These are phyloP conservation scores for Ceryle rudis DNA, from an alignment of 2,797 vertebrate genomes.

Conservation along the genomic window DNA sequence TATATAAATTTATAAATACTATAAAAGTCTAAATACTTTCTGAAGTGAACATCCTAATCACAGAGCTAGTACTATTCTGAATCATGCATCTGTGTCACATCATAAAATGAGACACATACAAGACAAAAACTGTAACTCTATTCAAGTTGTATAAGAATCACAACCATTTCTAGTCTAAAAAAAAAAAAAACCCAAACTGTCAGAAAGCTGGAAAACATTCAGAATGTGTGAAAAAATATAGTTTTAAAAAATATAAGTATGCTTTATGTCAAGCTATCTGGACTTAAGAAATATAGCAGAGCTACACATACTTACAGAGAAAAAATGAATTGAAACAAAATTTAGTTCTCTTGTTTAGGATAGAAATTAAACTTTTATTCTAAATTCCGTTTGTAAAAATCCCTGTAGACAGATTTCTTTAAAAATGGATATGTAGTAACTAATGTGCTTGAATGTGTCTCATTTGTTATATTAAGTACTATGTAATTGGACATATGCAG, in stretches of 20 bases:
- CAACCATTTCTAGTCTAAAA: not conserved
- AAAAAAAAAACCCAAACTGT: not conserved
- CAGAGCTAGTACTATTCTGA: not conserved
- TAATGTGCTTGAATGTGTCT: not conserved
- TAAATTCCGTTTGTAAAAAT: not conserved
- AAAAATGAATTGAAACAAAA: not conserved
- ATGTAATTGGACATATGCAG: not conserved
- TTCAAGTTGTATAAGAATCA: not conserved
- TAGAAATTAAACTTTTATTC: not conserved
- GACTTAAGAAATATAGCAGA: not conserved
- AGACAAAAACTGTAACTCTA: not conserved
- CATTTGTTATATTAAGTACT: not conserved
- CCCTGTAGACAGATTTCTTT: not conserved
- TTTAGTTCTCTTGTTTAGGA: not conserved
- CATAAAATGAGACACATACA: not conserved
- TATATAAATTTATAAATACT: not conserved
- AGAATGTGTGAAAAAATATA: not conserved
- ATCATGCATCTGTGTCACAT: not conserved
- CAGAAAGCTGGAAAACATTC: not conserved
- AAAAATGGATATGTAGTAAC: not conserved
- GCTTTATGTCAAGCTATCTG: not conserved
- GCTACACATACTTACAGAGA: not conserved
- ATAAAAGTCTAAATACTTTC: not conserved
- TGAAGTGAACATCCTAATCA: not conserved
- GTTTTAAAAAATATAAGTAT: not conserved